Percentiles rank a stretch among this genome's conserved stretches.
phyloP scores from a whole-genome alignment of 2,797 vertebrate species.

The Microcaecilia unicolor region DNA sequence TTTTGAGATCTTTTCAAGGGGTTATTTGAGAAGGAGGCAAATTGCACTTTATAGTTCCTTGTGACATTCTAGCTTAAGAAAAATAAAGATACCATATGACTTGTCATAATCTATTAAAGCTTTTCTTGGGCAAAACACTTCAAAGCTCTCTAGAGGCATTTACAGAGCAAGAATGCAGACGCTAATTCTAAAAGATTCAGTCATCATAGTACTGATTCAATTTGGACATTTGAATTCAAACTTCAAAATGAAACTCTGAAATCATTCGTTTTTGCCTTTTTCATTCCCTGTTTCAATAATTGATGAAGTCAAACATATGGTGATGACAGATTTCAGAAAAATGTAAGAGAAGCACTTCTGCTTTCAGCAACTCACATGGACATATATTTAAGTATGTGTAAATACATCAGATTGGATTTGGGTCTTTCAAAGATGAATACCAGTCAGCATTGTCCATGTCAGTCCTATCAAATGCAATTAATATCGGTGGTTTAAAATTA shows the following conservation, averaged over 20 bases:
- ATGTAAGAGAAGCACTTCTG: constrained; percentile 49
- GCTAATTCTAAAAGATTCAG: constrained; percentile 42
- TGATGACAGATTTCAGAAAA: constrained; percentile 51
- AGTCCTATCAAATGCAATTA: constrained; percentile 40
- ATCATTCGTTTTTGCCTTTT: constrained; percentile 48
- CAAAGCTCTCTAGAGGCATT: constrained; percentile 13
- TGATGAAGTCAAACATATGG: constrained; percentile 59
- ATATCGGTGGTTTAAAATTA: constrained; percentile 43
- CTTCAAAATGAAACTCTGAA: constrained; percentile 41
- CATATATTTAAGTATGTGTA: constrained; percentile 44
- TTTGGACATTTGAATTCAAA: constrained; percentile 37
- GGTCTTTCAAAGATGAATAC: constrained; percentile 45
- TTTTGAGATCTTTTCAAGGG: constrained; percentile 6
- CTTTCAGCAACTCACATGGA: constrained; percentile 42
- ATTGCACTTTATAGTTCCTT: constrained; percentile 10
- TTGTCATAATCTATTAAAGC: constrained; percentile 21
- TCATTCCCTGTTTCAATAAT: constrained; percentile 54
- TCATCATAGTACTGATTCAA: constrained; percentile 30
- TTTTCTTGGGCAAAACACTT: constrained; percentile 20
- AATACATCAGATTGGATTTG: constrained; percentile 43
- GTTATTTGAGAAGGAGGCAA: constrained; percentile 13
- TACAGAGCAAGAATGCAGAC: constrained; percentile 29
- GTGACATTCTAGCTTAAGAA: constrained; percentile 13
- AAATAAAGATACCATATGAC: constrained; percentile 3
- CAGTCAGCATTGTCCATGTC: constrained; percentile 38